These are phyloP conservation scores for Apotomis betuletana DNA, from an alignment of 2,888 invertebrate species.

Conservation along the genomic window DNA sequence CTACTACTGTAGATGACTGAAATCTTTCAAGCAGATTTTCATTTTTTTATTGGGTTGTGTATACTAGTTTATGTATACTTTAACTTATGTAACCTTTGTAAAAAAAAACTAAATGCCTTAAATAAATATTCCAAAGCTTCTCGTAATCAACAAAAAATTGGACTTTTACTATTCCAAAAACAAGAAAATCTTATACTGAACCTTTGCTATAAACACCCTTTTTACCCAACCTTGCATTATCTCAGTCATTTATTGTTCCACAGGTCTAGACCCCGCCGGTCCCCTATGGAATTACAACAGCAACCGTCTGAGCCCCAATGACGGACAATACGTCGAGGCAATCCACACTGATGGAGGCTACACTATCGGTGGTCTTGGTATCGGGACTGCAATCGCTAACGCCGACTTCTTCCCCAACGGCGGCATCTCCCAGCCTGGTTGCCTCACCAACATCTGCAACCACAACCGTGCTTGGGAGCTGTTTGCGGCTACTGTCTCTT, in stretches of 20 bases:
- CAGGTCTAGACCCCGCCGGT: conserved; percentile 73
- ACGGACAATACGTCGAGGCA: conserved; percentile 52
- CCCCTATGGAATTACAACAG: conserved; percentile 60
- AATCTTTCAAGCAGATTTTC: too few relatives aligned
- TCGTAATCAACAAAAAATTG: too few relatives aligned
- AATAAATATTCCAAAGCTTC: too few relatives aligned
- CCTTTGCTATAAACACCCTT: neutral
- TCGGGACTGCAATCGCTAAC: conserved; percentile 75
- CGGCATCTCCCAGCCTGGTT: conserved; percentile 67
- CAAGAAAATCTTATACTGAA: neutral
- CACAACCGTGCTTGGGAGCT: conserved; percentile 62
- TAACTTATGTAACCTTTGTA: too few relatives aligned
- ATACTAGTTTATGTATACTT: too few relatives aligned
- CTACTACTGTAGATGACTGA: too few relatives aligned
- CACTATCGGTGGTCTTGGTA: conserved; percentile 71
- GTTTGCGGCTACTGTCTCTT: conserved; percentile 56
- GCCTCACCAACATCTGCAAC: conserved; percentile 56
- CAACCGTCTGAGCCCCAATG: conserved; percentile 37
- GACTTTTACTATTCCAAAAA: neutral
- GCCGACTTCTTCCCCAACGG: conserved; percentile 85
- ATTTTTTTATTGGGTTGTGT: too few relatives aligned
- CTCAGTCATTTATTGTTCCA: neutral
- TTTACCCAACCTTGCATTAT: conserved; percentile 2
- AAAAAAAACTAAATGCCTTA: too few relatives aligned
- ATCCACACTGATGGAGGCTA: conserved; percentile 56